These are phyloP conservation scores for Acinonyx jubatus DNA, from an alignment of 2,113 vertebrate species.

Conservation along the genomic window DNA sequence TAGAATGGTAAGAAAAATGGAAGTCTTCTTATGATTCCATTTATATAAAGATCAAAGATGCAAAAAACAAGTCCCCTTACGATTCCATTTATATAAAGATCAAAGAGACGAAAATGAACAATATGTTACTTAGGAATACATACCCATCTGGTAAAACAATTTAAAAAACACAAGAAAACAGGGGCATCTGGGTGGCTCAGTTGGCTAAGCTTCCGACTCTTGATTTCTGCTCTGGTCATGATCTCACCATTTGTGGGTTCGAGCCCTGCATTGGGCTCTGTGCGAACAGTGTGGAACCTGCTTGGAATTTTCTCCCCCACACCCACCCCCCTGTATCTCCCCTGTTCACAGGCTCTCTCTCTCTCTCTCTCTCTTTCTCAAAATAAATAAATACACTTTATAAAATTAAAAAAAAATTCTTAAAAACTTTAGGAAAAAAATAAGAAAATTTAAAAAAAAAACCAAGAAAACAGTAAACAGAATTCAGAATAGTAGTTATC, in stretches of 20 bases:
- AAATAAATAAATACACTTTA: too few relatives aligned
- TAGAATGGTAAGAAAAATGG: not conserved
- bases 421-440: not conserved
- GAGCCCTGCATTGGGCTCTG: too few relatives aligned
- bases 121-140: not conserved
- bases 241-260: too few relatives aligned
- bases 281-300: too few relatives aligned
- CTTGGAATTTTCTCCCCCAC: too few relatives aligned
- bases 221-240: too few relatives aligned
- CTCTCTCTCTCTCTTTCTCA: too few relatives aligned
- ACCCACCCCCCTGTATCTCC: too few relatives aligned
- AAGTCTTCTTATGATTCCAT: not conserved
- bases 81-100: not conserved
- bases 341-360: too few relatives aligned
- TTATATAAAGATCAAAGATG: not conserved
- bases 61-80: not conserved
- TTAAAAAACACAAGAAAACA: not conserved
- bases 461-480: not conserved
- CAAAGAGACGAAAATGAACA: slow-evolving; percentile 4
- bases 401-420: too few relatives aligned
- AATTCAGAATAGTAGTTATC: not conserved
- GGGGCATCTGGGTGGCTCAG: too few relatives aligned
- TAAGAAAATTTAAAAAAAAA: not conserved
- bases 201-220: too few relatives aligned
- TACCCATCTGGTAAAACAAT: not conserved